These are phyloP conservation scores for Magallana angulata DNA, from an alignment of 1,140 invertebrate species.

Conservation along the genomic window DNA sequence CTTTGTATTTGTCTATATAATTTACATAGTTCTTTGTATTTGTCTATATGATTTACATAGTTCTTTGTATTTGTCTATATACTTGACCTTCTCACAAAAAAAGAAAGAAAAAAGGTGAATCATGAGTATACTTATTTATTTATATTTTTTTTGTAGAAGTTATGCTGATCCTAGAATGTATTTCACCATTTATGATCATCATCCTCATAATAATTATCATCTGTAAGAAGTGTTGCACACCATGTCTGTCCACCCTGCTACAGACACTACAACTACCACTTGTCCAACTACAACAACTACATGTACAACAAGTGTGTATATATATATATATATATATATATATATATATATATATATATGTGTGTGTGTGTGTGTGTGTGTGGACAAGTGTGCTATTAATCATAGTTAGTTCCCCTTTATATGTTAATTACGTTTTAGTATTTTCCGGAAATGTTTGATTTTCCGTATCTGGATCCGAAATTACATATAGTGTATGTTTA, in stretches of 20 bases:
- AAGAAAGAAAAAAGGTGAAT: not conserved
- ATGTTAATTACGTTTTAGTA: too few relatives aligned
- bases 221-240: constrained; percentile 3
- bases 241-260: not conserved
- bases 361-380: too few relatives aligned
- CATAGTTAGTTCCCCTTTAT: too few relatives aligned
- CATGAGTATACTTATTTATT: constrained; percentile 12
- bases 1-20: constrained; percentile 4
- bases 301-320: constrained; percentile 3
- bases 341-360: too few relatives aligned
- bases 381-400: too few relatives aligned
- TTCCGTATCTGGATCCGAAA: too few relatives aligned
- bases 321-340: too few relatives aligned
- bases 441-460: too few relatives aligned
- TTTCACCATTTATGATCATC: constrained; percentile 10
- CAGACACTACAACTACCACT: constrained; percentile 5
- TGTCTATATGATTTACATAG: constrained; percentile 3
- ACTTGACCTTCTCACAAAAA: constrained; percentile 5
- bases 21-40: constrained; percentile 18
- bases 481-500: too few relatives aligned
- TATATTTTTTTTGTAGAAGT: constrained; percentile 13
- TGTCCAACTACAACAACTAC: not conserved
- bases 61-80: constrained; percentile 19
- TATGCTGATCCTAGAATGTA: constrained; percentile 12
- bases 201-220: constrained; percentile 19